Conservation (phyloP, 2,797 vertebrate genomes). For the Tokudaia tokunoshimensis region DNA sequence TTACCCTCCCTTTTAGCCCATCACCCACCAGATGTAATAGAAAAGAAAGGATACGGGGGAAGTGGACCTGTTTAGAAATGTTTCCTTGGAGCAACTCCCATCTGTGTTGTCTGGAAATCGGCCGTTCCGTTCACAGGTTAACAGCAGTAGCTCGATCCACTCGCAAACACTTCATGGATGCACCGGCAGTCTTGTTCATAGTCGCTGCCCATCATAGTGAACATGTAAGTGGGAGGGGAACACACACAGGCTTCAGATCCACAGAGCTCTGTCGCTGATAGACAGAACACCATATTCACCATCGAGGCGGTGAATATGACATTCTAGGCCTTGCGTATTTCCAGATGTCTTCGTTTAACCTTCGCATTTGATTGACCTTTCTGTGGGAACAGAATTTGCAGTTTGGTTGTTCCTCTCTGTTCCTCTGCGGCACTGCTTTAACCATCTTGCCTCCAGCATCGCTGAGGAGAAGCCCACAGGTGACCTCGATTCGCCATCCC, state of each 20-base stretch:
- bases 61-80: background rate
- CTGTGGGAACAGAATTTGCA: too few relatives aligned
- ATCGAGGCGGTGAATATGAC: background rate
- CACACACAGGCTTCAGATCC: conserved; percentile 32
- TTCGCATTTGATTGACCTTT: too few relatives aligned
- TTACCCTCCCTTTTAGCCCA: background rate
- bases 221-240: background rate
- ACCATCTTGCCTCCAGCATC: too few relatives aligned
- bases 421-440: too few relatives aligned
- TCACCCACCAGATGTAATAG: background rate
- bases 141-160: background rate
- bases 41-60: background rate
- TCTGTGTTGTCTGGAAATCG: background rate
- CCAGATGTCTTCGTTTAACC: too few relatives aligned
- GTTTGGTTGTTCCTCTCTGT: too few relatives aligned
- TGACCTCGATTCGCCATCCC: too few relatives aligned
- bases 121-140: background rate
- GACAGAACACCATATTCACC: background rate
- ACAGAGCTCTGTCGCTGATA: accelerated
- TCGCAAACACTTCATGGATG: background rate
- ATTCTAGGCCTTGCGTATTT: too few relatives aligned
- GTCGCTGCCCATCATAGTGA: conserved; percentile 63
- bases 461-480: too few relatives aligned
- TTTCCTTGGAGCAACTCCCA: background rate
- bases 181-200: background rate